Evolutionary conservation across 2,888 invertebrate species (phyloP).

Genomic region (Ellobium chinense): DNA sequence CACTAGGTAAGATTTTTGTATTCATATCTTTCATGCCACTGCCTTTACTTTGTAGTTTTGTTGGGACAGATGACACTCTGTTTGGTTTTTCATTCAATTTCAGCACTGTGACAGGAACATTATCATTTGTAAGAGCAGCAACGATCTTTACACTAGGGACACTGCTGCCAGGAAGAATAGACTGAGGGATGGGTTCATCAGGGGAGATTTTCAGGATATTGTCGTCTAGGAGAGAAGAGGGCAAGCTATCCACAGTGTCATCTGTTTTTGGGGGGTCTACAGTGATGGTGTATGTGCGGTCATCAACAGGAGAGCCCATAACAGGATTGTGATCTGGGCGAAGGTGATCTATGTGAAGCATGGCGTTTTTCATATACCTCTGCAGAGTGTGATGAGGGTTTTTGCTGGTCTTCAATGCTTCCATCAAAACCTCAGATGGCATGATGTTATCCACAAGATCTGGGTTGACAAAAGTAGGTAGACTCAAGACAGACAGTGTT

Average conservation of each 20-base stretch:
- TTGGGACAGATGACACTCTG: neutral
- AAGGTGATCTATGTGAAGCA: slow-evolving; percentile 15
- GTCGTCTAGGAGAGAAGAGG: slow-evolving; percentile 6
- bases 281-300: neutral
- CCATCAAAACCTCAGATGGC: slow-evolving; percentile 26
- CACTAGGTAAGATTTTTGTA: no score
- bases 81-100: neutral
- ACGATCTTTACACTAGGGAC: no score
- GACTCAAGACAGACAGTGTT: slow-evolving; percentile 26
- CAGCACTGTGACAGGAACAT: neutral
- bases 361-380: slow-evolving; percentile 45
- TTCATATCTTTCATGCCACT: neutral
- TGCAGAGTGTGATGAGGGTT: slow-evolving; percentile 42
- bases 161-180: no score
- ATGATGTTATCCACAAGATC: neutral
- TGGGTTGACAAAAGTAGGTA: slow-evolving; percentile 37
- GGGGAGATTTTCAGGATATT: neutral
- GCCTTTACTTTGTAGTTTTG: neutral
- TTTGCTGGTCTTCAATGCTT: slow-evolving; percentile 38
- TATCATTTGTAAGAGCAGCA: neutral
- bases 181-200: no score
- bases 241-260: neutral
- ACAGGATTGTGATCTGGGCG: neutral
- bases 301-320: neutral
- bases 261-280: neutral